phyloP scores from a whole-genome alignment of 2,797 vertebrate species.

The Catharus ustulatus region DNA sequence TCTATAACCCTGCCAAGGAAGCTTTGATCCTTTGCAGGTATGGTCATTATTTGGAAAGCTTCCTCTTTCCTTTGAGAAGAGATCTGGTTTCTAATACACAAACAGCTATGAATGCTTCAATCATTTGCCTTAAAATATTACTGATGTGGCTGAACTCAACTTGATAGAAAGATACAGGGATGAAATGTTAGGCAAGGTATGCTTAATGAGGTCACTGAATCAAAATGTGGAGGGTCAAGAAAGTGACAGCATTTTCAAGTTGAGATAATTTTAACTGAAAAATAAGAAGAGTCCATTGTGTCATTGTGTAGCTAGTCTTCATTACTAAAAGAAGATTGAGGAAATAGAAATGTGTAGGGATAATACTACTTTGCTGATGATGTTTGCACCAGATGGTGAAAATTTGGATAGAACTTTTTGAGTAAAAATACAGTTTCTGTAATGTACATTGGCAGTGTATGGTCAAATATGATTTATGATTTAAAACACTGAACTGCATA shows the following conservation, averaged over 20 bases:
- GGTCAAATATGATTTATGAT: background rate
- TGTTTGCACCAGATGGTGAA: background rate
- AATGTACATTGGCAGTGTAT: background rate
- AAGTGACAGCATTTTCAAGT: background rate
- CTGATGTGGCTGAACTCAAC: background rate
- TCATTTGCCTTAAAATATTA: background rate
- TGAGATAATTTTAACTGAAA: background rate
- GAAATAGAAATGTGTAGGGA: background rate
- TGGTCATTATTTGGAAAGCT: background rate
- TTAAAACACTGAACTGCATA: background rate
- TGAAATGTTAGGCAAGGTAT: background rate
- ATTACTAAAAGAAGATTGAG: background rate
- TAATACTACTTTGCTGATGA: background rate
- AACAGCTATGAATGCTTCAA: rapidly evolving
- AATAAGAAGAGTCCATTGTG: background rate
- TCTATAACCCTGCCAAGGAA: background rate
- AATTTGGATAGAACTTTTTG: background rate
- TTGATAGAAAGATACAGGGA: background rate
- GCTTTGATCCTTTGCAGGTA: background rate
- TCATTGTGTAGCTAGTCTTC: background rate
- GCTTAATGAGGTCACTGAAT: background rate
- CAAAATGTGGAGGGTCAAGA: background rate
- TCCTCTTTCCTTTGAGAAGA: background rate
- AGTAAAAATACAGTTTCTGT: background rate
- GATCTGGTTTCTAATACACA: background rate